Percentiles rank a stretch among this genome's conserved stretches.
Evolutionary conservation across 2,113 vertebrate species (phyloP).

Genomic region (Zingel zingel): DNA sequence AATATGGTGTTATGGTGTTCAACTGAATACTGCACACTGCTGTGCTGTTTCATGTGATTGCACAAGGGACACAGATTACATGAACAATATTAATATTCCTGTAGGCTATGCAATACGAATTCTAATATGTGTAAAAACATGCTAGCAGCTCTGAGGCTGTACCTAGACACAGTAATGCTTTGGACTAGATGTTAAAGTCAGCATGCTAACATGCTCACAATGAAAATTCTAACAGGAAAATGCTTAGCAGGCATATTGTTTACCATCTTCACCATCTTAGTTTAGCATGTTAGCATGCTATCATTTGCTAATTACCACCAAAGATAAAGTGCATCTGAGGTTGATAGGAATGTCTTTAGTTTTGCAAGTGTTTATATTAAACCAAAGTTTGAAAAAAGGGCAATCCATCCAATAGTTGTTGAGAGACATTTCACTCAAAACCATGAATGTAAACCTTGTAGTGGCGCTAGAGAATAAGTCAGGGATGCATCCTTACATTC

Average conservation of each 20-base stretch:
- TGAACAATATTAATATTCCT: neutral
- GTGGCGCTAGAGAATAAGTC: neutral
- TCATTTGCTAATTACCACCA: neutral
- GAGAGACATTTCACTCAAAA: neutral
- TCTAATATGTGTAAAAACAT: neutral
- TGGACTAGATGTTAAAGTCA: neutral
- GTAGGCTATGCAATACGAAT: neutral
- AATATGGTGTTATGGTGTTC: neutral
- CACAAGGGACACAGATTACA: neutral
- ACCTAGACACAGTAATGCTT: neutral
- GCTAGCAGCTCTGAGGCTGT: neutral
- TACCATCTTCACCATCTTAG: neutral
- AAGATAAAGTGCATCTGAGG: neutral
- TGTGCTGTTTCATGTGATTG: neutral
- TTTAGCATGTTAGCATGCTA: neutral
- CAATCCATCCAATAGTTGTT: neutral
- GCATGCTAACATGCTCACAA: neutral
- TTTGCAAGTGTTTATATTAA: neutral
- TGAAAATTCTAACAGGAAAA: no score
- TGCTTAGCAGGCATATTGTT: neutral
- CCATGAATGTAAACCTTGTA: neutral
- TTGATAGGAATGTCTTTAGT: neutral
- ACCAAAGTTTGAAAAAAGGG: neutral
- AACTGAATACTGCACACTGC: neutral
- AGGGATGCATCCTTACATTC: neutral